Evolutionary conservation across 2,797 vertebrate genomes (phyloP), one percentile per base, ranked within the genome.

Genomic region (Uromys caudimaculatus): DNA sequence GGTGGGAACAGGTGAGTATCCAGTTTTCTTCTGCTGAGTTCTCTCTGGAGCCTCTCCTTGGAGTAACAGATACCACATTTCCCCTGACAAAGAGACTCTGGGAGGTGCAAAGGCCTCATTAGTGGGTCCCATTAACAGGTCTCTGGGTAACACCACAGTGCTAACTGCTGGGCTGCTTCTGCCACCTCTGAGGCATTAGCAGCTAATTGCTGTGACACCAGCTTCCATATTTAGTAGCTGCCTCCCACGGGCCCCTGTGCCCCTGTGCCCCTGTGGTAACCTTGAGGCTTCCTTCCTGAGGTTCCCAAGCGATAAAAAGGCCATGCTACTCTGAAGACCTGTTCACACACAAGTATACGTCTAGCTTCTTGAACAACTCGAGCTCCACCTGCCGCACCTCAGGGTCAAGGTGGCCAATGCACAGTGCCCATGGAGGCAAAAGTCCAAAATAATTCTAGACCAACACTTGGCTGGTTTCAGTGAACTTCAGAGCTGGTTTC

Each of bases 111-210:
- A 81, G 58, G 35, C 41, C 32, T 2, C 88, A 38, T 79, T 38
- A 93, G 93, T 92, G 83, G 54, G 8, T 23, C 19, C 47, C 17
- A 9, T 52, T 16, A 21, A 41, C 83, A 44, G 91, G 35, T 38
- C 6, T 52, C 56, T 21, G 19, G 50, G 29, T 6, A 17, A 58
- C 85, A 92, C 41, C 0, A 38, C 0, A 24, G 47, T 8, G 69
- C 94, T 50, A 82, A 75, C 56, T 75, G 44, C 69, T 11, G 24
- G 47, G 7, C 19, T 84, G 56, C 92, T 77, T 76, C 58, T 88
- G 90, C 67, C 56, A 50, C 97, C 88, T 94, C 75, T 1, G 73
- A 93, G 76, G 54, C 44, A 81, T 97, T 91, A 97, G 92, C 94
- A 27, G 75, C 14, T 97, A 86, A 97, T 97, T 95, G 89, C 29